phyloP scores from a whole-genome alignment of 2,113 vertebrate species.

The Calidris pugnax region DNA sequence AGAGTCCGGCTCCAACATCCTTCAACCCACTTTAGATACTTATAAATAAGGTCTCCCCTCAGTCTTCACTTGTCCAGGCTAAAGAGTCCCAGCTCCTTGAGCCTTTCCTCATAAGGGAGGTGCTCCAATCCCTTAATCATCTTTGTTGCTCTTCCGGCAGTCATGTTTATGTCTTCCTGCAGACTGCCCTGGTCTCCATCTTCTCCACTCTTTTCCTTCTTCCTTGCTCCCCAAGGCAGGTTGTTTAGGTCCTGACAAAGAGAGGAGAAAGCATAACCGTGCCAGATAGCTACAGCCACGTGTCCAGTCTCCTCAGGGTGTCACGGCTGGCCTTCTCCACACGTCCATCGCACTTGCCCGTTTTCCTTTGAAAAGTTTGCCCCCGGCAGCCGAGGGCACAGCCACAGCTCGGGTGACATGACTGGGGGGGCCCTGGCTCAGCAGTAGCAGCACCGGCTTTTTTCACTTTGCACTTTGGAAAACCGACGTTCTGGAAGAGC shows the following conservation, averaged over 20 bases:
- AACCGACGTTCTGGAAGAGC: not conserved
- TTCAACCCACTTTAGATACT: too few relatives aligned
- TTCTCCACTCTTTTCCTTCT: not conserved
- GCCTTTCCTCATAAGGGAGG: too few relatives aligned
- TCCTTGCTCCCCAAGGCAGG: not conserved
- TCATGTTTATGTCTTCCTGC: not conserved
- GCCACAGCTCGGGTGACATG: not conserved
- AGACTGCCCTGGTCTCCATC: not conserved
- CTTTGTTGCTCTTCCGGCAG: not conserved
- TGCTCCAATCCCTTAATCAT: too few relatives aligned
- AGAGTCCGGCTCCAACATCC: too few relatives aligned
- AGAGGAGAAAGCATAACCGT: not conserved
- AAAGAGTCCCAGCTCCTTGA: too few relatives aligned
- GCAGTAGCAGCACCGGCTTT: not conserved
- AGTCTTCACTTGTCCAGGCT: too few relatives aligned
- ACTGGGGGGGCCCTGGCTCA: not conserved
- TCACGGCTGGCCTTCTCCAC: not conserved
- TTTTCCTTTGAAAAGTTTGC: not conserved
- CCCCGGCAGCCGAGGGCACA: not conserved
- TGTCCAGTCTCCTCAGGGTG: not conserved
- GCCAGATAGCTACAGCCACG: not conserved
- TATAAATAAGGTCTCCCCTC: too few relatives aligned
- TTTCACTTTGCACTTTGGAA: not conserved
- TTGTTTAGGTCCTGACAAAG: not conserved
- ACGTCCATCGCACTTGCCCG: fast-evolving